Evolutionary conservation across 1,140 invertebrate species (phyloP), one percentile per base, ranked within the genome.

Genomic region (Drosophila pruinosa): DNA sequence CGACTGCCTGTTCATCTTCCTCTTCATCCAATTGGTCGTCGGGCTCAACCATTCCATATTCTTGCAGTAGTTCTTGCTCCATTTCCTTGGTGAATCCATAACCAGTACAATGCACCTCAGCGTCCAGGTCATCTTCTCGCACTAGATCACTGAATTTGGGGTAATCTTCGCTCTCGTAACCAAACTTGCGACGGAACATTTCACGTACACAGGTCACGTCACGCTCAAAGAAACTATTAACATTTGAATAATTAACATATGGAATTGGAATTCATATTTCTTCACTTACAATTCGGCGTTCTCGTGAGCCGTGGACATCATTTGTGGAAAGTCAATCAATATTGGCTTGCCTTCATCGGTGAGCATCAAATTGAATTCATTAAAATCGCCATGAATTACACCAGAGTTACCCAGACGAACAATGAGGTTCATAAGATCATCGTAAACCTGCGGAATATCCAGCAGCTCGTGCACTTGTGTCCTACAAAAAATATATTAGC

Each of bases 301-400:
- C 14, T 93, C 90, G 92, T 99, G 98, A 43, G 95, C 95, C 0
- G 96, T 99, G 4, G 98, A 99, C 38, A 99, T 94, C 98, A 99
- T 99, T 93, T 99, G 99, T 1, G 99, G 99, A 92, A 99, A 99
- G 93, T 99, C 99, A 89, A 99, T 99, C 56, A 99, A 92, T 39
- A 98, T 93, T 0, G 98, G 95, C 61, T 95, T 94, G 24, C 95
- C 95, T 0, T 96, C 94, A 80, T 97, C 94, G 21, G 94, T 94
- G 0, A 99, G 92, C 94, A 99, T 97, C 43, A 99, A 95, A 91
- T 99, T 99, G 91, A 99, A 99, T 93, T 99, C 99, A 92, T 99
- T 99, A 81, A 99, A 99, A 93, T 99, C 99, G 2, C 98, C 97
- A 92, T 99, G 99, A 85, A 99, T 99, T 0, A 99, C 96, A 0